Percentiles rank a stretch among this genome's conserved stretches.
Conservation (phyloP, 2,797 vertebrate species). For the Platyrinchus mystaceus region DNA sequence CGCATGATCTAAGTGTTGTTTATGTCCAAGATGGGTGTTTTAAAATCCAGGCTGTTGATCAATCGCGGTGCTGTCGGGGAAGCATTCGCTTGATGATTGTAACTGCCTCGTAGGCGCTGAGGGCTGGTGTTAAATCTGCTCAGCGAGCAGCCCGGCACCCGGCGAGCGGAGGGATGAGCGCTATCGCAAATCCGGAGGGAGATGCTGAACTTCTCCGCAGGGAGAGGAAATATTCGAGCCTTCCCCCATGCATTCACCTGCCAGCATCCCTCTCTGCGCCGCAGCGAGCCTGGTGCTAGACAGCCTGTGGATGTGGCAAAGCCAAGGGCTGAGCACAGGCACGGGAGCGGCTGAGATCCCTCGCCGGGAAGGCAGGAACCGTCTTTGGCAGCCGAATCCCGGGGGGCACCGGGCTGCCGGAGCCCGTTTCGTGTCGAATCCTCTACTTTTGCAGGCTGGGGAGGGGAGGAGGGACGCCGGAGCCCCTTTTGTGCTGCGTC, state of each 20-base stretch:
- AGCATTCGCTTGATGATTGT: constrained; percentile 36
- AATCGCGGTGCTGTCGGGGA: constrained; percentile 45
- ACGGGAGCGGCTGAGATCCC: not conserved
- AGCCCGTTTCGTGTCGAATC: not conserved
- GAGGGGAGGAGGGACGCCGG: not conserved
- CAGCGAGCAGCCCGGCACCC: not conserved
- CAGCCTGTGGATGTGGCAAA: not conserved
- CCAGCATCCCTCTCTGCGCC: not conserved
- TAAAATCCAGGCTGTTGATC: constrained; percentile 41
- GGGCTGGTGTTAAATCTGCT: not conserved
- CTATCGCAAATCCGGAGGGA: not conserved
- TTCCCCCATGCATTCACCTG: not conserved
- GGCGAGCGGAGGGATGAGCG: not conserved
- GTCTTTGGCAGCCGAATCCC: not conserved
- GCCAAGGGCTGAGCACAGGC: not conserved
- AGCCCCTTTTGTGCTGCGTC: not conserved
- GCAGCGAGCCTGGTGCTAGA: not conserved
- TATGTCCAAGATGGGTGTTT: constrained; percentile 58
- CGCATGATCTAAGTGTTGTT: constrained; percentile 61
- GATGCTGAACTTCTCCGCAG: not conserved
- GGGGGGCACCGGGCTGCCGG: not conserved
- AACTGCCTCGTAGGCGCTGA: constrained; percentile 25
- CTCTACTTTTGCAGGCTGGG: not conserved
- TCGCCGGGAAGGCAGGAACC: not conserved
- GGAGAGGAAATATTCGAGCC: not conserved